These are phyloP conservation scores for Mormyrops boulengeri DNA, from an alignment of 2,797 vertebrate species.

Conservation along the genomic window DNA sequence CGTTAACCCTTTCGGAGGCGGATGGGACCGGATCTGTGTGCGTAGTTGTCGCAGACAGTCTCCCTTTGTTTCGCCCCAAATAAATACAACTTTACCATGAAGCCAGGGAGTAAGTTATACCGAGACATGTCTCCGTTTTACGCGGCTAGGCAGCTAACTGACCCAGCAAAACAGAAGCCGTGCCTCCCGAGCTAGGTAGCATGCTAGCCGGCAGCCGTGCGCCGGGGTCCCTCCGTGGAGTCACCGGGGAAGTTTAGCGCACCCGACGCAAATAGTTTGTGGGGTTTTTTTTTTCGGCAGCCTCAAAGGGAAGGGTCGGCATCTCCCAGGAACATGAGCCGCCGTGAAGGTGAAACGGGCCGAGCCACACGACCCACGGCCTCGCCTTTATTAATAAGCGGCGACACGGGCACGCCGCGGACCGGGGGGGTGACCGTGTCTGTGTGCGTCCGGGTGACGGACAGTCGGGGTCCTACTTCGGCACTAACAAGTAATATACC, in stretches of 20 bases:
- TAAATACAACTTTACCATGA: neutral
- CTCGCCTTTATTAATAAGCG: neutral
- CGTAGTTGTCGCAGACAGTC: neutral
- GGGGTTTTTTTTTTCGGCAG: neutral
- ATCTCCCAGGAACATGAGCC: neutral
- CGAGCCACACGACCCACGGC: neutral
- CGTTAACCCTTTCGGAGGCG: neutral
- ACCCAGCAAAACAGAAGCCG: neutral
- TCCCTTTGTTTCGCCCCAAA: neutral
- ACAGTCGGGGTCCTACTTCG: neutral
- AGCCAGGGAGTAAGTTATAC: neutral
- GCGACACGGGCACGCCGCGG: neutral
- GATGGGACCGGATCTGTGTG: neutral
- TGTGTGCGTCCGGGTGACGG: neutral
- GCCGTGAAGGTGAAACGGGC: neutral
- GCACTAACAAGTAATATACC: neutral
- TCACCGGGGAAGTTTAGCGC: neutral
- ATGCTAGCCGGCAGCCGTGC: neutral
- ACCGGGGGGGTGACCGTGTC: neutral
- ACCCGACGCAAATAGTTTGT: neutral
- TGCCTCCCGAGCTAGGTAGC: neutral
- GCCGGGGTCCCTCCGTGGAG: neutral
- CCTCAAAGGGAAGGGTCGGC: neutral
- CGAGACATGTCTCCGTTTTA: neutral
- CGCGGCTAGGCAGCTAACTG: neutral